phyloP scores from a whole-genome alignment of 2,797 vertebrate genomes.

The Channallabes apus region DNA sequence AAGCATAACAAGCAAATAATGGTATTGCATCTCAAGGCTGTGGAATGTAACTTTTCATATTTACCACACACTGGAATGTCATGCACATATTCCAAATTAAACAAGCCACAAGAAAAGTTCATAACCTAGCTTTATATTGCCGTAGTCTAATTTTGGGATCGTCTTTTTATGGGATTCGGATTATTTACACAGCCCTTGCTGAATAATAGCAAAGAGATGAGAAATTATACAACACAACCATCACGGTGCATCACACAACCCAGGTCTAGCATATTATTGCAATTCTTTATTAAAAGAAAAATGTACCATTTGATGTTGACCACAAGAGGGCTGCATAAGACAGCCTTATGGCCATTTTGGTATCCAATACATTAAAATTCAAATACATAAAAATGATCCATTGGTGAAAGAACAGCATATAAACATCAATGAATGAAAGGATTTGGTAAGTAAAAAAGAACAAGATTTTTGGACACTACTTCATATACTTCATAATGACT shows the following conservation, averaged over 20 bases:
- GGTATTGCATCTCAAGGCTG: neutral
- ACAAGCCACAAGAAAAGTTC: neutral
- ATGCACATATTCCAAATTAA: neutral
- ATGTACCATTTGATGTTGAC: neutral
- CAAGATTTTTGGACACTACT: no score
- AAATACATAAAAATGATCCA: no score
- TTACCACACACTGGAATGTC: no score
- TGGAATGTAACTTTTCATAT: neutral
- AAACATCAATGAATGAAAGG: no score
- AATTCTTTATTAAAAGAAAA: neutral
- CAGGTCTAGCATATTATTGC: neutral
- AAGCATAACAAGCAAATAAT: neutral
- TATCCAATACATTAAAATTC: no score
- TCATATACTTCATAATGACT: no score
- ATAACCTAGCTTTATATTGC: neutral
- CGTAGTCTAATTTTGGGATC: neutral
- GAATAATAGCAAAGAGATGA: neutral
- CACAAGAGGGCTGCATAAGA: constrained; percentile 39
- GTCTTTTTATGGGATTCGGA: neutral
- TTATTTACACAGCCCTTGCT: neutral
- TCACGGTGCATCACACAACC: neutral
- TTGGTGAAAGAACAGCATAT: no score
- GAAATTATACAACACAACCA: neutral
- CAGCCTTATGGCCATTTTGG: constrained; percentile 33
- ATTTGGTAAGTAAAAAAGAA: no score